Evolutionary conservation across 1,140 invertebrate genomes (phyloP).

Genomic region (Fopius arisanus): DNA sequence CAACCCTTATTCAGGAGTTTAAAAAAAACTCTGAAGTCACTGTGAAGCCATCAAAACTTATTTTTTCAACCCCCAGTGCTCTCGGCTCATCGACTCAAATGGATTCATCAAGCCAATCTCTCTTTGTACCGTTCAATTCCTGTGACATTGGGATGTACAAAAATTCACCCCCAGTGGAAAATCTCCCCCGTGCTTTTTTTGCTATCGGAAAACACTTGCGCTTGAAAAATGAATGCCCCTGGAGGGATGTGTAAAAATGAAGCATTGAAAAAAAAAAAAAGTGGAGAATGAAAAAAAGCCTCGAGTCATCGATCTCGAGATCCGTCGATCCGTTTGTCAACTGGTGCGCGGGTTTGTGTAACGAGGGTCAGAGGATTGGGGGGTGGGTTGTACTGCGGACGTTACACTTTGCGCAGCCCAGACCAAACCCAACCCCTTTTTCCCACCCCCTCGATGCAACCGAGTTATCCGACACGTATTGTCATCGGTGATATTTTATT

Average conservation of each 20-base stretch:
- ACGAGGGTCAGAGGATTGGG: constrained; percentile 12
- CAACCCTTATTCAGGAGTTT: background rate
- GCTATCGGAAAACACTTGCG: constrained; percentile 29
- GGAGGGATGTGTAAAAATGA: constrained; percentile 16
- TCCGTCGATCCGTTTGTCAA: constrained; percentile 35
- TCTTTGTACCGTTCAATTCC: constrained; percentile 23
- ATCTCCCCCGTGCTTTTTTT: constrained; percentile 14
- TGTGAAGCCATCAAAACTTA: constrained; percentile 20
- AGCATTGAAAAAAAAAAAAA: constrained; percentile 22
- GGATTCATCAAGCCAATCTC: constrained; percentile 29
- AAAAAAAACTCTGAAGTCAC: constrained; percentile 24
- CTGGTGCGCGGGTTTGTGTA: constrained; percentile 17
- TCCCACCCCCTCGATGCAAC: background rate
- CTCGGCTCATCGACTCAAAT: constrained; percentile 26
- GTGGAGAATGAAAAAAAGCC: constrained; percentile 32
- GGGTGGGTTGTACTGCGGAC: background rate
- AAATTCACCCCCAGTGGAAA: constrained; percentile 20
- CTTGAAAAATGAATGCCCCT: constrained; percentile 39
- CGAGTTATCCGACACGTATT: constrained; percentile 43
- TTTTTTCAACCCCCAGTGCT: background rate
- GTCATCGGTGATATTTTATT: constrained; percentile 46
- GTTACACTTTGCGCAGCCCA: background rate
- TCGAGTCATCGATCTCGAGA: constrained; percentile 41
- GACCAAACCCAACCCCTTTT: background rate
- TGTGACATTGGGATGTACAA: constrained; percentile 21